Evolutionary conservation across 2,113 vertebrate genomes (phyloP).

Genomic region (Anoura caudifer): DNA sequence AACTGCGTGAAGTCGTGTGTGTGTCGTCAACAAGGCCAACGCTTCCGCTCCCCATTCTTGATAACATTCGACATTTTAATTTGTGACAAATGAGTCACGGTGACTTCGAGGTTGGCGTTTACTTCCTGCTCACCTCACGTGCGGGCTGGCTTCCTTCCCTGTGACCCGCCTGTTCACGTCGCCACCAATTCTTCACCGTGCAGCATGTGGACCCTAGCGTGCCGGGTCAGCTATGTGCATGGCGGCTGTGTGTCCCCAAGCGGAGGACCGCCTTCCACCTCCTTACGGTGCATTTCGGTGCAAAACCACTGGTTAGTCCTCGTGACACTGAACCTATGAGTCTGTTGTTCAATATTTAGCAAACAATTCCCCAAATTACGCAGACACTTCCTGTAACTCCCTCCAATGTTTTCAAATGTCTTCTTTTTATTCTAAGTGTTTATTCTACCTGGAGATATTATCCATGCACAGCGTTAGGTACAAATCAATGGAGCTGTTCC

Average conservation of each 20-base stretch:
- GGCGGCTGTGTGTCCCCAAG: background rate
- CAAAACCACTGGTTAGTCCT: background rate
- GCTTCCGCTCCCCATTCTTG: background rate
- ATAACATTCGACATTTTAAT: background rate
- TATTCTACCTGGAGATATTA: background rate
- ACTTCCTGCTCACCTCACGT: background rate
- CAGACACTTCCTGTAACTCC: background rate
- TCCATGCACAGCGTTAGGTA: background rate
- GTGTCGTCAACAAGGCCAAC: too few relatives aligned
- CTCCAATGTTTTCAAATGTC: background rate
- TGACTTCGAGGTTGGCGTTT: background rate
- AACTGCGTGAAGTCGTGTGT: background rate
- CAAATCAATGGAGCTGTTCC: background rate
- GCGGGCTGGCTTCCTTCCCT: background rate
- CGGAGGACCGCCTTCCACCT: background rate
- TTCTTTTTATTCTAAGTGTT: background rate
- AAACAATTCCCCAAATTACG: background rate
- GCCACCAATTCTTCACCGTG: background rate
- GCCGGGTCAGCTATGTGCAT: rapidly evolving
- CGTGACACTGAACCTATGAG: background rate
- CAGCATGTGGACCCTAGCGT: background rate
- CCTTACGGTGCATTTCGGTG: background rate
- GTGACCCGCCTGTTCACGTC: background rate
- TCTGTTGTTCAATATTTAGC: background rate
- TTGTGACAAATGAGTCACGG: background rate